Evolutionary conservation across 2,888 invertebrate genomes (phyloP), one percentile per base, ranked within the genome.

Genomic region (Hofmannophila pseudospretella): DNA sequence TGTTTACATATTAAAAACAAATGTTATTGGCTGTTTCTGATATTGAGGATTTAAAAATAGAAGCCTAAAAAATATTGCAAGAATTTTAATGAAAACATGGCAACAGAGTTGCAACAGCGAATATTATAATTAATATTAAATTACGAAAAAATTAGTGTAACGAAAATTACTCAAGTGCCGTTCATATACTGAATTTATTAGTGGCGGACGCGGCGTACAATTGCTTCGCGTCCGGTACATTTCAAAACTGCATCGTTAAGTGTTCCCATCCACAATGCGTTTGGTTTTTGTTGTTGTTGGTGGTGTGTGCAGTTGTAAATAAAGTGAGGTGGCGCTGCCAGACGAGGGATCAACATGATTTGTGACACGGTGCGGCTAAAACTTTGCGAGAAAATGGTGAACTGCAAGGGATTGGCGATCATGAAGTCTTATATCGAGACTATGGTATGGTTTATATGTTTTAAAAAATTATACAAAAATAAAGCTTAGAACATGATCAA

Each of bases 311-410:
- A 55, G 58, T 57, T 58, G 56, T 41, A 47, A 38, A 32, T 23
- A 33, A 10, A 29, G 38, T 37, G 34, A 46, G 45, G 54, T 51
- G 46, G 51, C 54, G 42, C 45, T 47, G 49, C n/a, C n/a, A 39
- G 39, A 35, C 42, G 36, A 40, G 20, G 22, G 11, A 25, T 42
- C 43, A 55, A 49, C 47, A 84, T 84, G 82, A 74, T 84, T 52
- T 81, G 81, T 59, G 82, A 84, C 35, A 74, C 73, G 16, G 67
- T 81, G 60, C 67, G 75, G n/a, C 51, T 68, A 32, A 84, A 81
- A 54, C 56, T 84, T 53, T 79, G 77, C 55, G 82, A 82, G 65
- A 82, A 80, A 59, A 68, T 85, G 65, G 72, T 64, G 48, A 78
- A 66, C 43, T 85, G 85, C 40, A 81, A 71, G 48, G 77, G 80